Evolutionary conservation across 2,113 vertebrate genomes (phyloP).

Genomic region (Pomatostomus ruficeps): DNA sequence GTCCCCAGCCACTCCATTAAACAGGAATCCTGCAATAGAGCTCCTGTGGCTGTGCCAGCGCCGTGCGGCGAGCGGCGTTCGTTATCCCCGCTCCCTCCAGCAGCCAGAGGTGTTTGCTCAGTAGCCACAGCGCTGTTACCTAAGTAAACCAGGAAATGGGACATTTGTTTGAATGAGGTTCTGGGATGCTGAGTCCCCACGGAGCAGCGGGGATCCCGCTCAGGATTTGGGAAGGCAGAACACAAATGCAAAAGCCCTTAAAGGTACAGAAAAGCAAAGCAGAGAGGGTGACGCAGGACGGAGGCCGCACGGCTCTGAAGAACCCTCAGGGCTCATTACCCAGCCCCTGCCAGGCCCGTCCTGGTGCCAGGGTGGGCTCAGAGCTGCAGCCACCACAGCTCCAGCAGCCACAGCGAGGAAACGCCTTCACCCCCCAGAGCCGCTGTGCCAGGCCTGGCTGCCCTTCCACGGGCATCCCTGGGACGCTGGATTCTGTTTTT

Average conservation of each 20-base stretch:
- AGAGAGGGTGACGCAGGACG: not conserved
- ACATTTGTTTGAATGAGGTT: not conserved
- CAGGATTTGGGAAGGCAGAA: not conserved
- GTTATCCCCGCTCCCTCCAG: constrained; percentile 21
- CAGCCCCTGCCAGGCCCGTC: not conserved
- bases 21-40: constrained; percentile 3
- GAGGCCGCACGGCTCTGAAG: not conserved
- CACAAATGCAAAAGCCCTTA: not conserved
- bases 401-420: not conserved
- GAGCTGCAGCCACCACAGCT: not conserved
- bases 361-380: not conserved
- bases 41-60: constrained; percentile 38
- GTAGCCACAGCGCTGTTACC: constrained; percentile 34
- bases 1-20: constrained; percentile 66
- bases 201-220: not conserved
- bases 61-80: not conserved
- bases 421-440: not conserved
- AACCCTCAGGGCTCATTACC: not conserved
- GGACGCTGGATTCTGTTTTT: not conserved
- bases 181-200: not conserved
- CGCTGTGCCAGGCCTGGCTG: not conserved
- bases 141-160: constrained; percentile 34
- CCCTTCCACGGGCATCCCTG: not conserved
- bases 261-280: not conserved
- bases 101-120: constrained; percentile 26